Conservation (phyloP, 2,113 vertebrate species). For the Oreocharis arfaki region DNA sequence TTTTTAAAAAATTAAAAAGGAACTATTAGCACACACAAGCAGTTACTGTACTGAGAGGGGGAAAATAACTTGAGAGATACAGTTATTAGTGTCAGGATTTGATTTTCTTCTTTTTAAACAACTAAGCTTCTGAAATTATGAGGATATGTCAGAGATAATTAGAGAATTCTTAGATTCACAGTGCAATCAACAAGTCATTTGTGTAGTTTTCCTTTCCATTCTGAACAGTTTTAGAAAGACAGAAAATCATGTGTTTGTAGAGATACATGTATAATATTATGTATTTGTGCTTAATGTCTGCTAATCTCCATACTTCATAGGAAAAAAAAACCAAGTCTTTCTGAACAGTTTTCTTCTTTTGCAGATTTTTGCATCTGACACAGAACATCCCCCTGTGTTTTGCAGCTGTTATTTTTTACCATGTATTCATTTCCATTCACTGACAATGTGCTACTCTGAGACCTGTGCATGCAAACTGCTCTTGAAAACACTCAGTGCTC, state of each 20-base stretch:
- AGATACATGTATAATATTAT: not conserved
- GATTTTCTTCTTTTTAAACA: slow-evolving; percentile 7
- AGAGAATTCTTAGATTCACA: slow-evolving; percentile 34
- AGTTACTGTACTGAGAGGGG: not conserved
- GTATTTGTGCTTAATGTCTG: not conserved
- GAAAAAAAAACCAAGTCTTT: not conserved
- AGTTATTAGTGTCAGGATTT: slow-evolving; percentile 42
- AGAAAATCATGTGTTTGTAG: slow-evolving; percentile 36
- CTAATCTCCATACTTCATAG: not conserved
- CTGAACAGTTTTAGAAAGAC: not conserved
- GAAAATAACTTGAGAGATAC: slow-evolving; percentile 11
- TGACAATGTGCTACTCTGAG: not conserved
- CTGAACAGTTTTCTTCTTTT: not conserved
- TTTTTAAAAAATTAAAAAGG: not conserved
- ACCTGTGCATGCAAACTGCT: slow-evolving; percentile 23
- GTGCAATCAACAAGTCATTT: slow-evolving; percentile 55
- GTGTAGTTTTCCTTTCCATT: slow-evolving; percentile 22
- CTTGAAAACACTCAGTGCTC: slow-evolving; percentile 19
- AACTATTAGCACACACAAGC: not conserved
- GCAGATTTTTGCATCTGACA: not conserved
- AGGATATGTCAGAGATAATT: slow-evolving; percentile 44
- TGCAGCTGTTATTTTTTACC: slow-evolving; percentile 38
- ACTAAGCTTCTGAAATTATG: slow-evolving; percentile 21
- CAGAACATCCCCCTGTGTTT: not conserved
- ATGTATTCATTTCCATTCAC: slow-evolving; percentile 9